Conservation (phyloP, 2,113 vertebrate species). For the Todiramphus chloris region DNA sequence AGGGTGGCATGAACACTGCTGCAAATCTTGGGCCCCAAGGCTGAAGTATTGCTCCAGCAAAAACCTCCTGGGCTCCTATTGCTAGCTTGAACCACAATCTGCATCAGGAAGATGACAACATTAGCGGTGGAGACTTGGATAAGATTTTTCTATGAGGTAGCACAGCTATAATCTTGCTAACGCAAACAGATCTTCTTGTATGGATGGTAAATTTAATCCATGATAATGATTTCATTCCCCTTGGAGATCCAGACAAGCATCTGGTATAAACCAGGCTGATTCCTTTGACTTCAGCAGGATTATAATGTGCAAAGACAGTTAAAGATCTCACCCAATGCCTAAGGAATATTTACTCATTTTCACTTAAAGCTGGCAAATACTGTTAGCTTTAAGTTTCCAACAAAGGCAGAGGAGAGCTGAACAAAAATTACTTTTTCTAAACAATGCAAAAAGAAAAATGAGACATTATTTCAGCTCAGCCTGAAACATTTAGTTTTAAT, state of each 20-base stretch:
- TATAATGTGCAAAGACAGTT: neutral
- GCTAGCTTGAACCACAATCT: neutral
- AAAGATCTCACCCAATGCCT: neutral
- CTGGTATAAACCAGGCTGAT: slow-evolving; percentile 1
- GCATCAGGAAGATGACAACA: neutral
- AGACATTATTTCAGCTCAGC: neutral
- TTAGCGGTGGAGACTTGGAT: neutral
- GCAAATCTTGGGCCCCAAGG: neutral
- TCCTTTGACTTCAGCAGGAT: neutral
- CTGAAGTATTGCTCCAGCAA: neutral
- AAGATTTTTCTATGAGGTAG: neutral
- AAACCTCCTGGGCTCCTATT: neutral
- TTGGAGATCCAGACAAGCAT: slow-evolving; percentile 4
- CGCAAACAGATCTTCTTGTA: neutral
- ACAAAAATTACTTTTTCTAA: neutral
- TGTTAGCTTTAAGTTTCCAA: neutral
- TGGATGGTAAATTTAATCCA: neutral
- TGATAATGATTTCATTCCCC: neutral
- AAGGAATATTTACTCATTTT: neutral
- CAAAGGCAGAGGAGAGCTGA: neutral
- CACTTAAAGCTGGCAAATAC: neutral
- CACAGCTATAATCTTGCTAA: neutral
- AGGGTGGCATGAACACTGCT: neutral
- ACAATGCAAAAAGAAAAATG: neutral
- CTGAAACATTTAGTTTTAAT: neutral